Percentiles rank a stretch among this genome's conserved stretches.
phyloP scores from a whole-genome alignment of 2,113 vertebrate genomes.

The Chaetura pelagica region DNA sequence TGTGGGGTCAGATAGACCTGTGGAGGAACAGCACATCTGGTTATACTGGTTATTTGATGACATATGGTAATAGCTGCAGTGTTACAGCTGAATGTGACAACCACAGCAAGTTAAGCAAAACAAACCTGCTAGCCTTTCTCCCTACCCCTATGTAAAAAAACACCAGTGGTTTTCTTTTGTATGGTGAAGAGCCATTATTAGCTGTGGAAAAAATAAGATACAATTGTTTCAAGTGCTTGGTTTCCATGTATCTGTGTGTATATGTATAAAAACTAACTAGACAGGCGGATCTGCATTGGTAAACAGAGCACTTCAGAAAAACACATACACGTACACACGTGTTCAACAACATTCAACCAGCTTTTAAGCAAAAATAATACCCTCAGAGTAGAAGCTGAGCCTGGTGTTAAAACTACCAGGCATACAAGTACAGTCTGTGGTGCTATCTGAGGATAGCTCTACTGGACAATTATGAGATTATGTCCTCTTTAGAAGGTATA shows the following conservation, averaged over 20 bases:
- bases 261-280: conserved; percentile 45
- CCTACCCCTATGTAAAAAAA: neutral
- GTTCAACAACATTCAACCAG: conserved; percentile 50
- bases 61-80: conserved; percentile 42
- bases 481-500: conserved; percentile 56
- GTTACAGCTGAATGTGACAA: conserved; percentile 20
- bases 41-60: conserved; percentile 47
- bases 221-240: conserved; percentile 47
- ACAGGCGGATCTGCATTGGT: conserved; percentile 2
- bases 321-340: neutral
- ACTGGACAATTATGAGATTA: conserved; percentile 48
- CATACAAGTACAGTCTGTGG: conserved; percentile 32
- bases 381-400: conserved; percentile 20
- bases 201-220: neutral
- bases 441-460: conserved; percentile 66
- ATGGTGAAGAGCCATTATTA: conserved; percentile 46
- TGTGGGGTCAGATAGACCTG: neutral
- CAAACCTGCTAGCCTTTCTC: conserved; percentile 45
- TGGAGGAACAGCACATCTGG: conserved; percentile 38
- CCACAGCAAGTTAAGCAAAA: conserved; percentile 43
- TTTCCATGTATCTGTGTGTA: conserved; percentile 29
- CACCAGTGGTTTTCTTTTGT: conserved; percentile 35
- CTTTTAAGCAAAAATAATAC: conserved; percentile 63
- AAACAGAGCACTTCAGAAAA: conserved; percentile 43
- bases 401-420: conserved; percentile 52